phyloP scores from a whole-genome alignment of 1,140 invertebrate genomes.

The Drosophila littoralis region DNA sequence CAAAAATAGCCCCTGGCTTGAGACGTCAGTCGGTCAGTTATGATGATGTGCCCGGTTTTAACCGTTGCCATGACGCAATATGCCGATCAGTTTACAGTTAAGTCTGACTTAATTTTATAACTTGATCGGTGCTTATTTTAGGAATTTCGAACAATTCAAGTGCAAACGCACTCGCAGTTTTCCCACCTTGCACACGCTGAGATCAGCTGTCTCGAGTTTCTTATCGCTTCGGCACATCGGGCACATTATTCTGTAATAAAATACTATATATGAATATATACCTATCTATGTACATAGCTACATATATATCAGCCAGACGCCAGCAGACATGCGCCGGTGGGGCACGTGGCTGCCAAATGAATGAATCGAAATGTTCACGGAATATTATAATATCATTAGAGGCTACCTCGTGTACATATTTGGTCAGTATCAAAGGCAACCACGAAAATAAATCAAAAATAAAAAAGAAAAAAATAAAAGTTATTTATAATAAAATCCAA shows the following conservation, averaged over 20 bases:
- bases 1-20: conserved; percentile 39
- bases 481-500: conserved; percentile 17
- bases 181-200: conserved; percentile 15
- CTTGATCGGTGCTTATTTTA: conserved; percentile 16
- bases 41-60: conserved; percentile 3
- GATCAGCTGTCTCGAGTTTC: conserved; percentile 25
- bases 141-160: conserved; percentile 5
- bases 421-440: conserved; percentile 33
- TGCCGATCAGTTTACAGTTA: conserved; percentile 25
- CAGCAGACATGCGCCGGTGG: conserved; percentile 33
- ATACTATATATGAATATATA: background rate
- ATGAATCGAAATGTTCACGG: conserved; percentile 55
- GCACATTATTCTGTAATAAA: conserved; percentile 57
- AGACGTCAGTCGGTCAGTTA: conserved; percentile 35
- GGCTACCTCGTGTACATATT: conserved; percentile 36
- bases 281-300: background rate
- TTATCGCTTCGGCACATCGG: conserved; percentile 65
- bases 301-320: conserved; percentile 38
- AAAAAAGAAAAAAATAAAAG: background rate
- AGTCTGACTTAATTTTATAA: conserved; percentile 8
- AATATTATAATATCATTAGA: conserved; percentile 72
- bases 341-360: conserved; percentile 72
- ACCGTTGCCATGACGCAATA: conserved; percentile 40
- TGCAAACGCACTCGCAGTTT: conserved; percentile 38
- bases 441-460: conserved; percentile 29